Percentiles rank a stretch among this genome's conserved stretches.
Conservation (phyloP, 2,797 vertebrate genomes). For the Pampus argenteus region DNA sequence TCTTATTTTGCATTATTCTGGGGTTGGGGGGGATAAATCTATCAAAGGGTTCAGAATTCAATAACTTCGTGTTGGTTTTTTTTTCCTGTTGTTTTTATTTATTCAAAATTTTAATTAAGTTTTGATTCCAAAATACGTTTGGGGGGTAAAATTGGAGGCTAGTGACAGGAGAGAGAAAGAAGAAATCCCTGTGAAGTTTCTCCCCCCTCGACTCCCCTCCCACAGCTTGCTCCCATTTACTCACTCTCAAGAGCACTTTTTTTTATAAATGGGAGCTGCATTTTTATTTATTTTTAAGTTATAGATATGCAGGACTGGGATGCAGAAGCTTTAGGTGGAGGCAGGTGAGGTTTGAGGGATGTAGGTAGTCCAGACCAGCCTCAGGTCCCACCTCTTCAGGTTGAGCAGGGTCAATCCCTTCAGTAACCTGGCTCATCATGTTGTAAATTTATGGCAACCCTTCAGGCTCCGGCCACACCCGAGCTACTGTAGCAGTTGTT, state of each 20-base stretch:
- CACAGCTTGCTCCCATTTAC: slow-evolving; percentile 42
- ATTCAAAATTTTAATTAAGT: slow-evolving; percentile 85
- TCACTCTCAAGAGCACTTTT: slow-evolving; percentile 46
- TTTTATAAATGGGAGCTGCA: slow-evolving; percentile 21
- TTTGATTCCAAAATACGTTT: slow-evolving; percentile 76
- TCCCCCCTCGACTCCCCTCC: slow-evolving; percentile 18
- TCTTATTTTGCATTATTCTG: slow-evolving; percentile 88
- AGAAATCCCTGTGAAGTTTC: slow-evolving; percentile 74
- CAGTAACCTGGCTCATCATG: slow-evolving; percentile 57
- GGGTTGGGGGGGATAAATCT: slow-evolving; percentile 85
- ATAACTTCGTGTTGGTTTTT: slow-evolving; percentile 77
- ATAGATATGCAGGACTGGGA: slow-evolving; percentile 2
- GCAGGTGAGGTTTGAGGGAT: slow-evolving; percentile 18
- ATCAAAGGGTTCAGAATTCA: slow-evolving; percentile 87
- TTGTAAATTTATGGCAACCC: slow-evolving; percentile 51
- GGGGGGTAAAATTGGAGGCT: slow-evolving; percentile 69
- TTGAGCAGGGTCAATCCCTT: slow-evolving; percentile 56
- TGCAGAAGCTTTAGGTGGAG: slow-evolving; percentile 1
- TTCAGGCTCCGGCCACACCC: slow-evolving; percentile 36
- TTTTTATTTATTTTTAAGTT: slow-evolving; percentile 4
- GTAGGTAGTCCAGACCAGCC: slow-evolving; percentile 21
- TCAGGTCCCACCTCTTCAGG: slow-evolving; percentile 34
- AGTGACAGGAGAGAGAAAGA: slow-evolving; percentile 68
- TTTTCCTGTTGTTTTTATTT: slow-evolving; percentile 83
- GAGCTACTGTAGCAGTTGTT: slow-evolving; percentile 41